Evolutionary conservation across 1,140 invertebrate genomes (phyloP), one percentile per base, ranked within the genome.

Genomic region (Drosophila bocki): DNA sequence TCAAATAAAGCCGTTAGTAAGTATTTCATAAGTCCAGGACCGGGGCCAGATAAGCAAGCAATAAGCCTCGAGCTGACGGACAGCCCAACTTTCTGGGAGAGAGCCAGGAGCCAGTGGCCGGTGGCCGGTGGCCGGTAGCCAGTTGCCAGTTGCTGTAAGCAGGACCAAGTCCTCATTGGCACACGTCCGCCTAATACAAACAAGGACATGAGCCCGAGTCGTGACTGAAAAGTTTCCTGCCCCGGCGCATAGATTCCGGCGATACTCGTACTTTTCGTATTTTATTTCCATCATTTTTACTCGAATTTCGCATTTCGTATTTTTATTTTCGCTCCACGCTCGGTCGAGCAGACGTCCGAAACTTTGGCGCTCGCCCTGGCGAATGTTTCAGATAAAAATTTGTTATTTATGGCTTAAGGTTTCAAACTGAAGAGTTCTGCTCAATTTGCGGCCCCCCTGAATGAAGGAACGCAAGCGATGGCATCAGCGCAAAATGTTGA

Each of bases 281-380:
- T 90, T 88, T 88, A 90, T 88, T 90, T 90, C 77, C 85, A 90
- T 88, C 85, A 84, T 90, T 90, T 90, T 88, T 90, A 84, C 48
- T 68, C 48, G 62, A 67, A 56, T 78, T 83, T 87, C 81, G 74
- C 56, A 41, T 64, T 48, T 58, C 56, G 51, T 57, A 56, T 57
- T 78, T 62, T 59, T 59, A 51, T 63, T 59, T 62, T 51, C 32
- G 74, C 62, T 80, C 63, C 61, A 42, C 70, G 79, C 75, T 82
- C 62, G 57, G 69, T 32, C 72, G 71, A 83, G 58, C 84, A 90
- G 64, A 65, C 69, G 74, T 78, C 80, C 77, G 64, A 82, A 87
- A 86, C 69, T 79, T 82, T 84, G 76, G 71, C 57, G 76, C 76
- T 80, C 69, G 68, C 22, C 51, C 56, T 35, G 74, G 61, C 69